Percentiles rank a stretch among this genome's conserved stretches.
Evolutionary conservation across 2,113 vertebrate species (phyloP).

Genomic region (Oncorhynchus mykiss): DNA sequence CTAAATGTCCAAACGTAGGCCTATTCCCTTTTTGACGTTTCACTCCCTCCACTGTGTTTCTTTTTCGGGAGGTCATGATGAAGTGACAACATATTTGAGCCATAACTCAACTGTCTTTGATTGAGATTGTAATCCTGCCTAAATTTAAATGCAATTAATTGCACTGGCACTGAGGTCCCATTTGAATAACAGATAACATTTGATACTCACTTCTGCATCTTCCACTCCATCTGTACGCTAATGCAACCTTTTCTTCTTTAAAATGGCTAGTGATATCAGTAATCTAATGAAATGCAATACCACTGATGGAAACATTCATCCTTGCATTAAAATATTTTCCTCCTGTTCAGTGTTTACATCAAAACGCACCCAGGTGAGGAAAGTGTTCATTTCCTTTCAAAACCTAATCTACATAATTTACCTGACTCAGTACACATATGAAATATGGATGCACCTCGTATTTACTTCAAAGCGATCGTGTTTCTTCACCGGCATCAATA

Average conservation of each 20-base stretch:
- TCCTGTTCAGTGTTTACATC: constrained; percentile 15
- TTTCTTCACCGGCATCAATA: constrained; percentile 2
- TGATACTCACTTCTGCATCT: neutral
- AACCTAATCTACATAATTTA: constrained; percentile 50
- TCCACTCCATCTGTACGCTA: neutral
- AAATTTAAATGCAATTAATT: too few species aligned
- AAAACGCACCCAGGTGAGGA: constrained; percentile 26
- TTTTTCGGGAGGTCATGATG: neutral
- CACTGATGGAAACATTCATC: constrained; percentile 7
- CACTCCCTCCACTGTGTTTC: too few species aligned
- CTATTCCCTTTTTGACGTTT: too few species aligned
- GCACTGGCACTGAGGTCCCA: neutral
- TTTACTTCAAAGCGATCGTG: constrained; percentile 7
- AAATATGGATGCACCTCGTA: constrained; percentile 39
- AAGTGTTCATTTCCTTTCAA: constrained; percentile 35
- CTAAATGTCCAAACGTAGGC: too few species aligned
- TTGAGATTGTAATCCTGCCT: neutral
- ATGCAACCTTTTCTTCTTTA: neutral
- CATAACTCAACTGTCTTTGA: neutral
- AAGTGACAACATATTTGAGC: neutral
- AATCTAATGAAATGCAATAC: neutral
- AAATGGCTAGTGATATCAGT: neutral
- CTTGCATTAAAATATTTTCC: neutral
- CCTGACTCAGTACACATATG: constrained; percentile 39
- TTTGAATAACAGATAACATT: neutral